phyloP scores from a whole-genome alignment of 2,888 invertebrate species.

The Melitaea athalia region DNA sequence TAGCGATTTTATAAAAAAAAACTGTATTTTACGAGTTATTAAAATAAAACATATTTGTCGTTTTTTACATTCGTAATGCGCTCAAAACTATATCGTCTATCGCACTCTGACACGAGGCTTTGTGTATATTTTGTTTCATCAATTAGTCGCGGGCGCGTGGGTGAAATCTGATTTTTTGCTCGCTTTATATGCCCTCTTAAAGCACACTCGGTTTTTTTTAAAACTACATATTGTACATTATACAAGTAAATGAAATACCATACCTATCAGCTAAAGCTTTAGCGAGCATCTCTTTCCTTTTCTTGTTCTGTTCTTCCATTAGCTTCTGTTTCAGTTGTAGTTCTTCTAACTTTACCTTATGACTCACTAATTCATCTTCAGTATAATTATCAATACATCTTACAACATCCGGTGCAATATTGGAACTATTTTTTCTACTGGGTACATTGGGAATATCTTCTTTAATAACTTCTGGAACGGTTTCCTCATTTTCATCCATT shows the following conservation, averaged over 20 bases:
- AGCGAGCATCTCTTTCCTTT: constrained; percentile 86
- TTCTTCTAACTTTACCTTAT: constrained; percentile 83
- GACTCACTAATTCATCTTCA: constrained; percentile 65
- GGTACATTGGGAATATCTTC: constrained; percentile 29
- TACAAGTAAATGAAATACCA: constrained; percentile 32
- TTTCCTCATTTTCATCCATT: constrained; percentile 40
- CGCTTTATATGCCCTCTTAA: too few relatives aligned
- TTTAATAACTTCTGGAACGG: constrained; percentile 30
- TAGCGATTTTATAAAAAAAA: too few relatives aligned
- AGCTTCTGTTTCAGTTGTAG: constrained; percentile 87
- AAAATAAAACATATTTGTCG: too few relatives aligned
- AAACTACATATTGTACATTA: not conserved
- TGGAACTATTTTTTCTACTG: constrained; percentile 48
- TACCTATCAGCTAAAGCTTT: constrained; percentile 89
- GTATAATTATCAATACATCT: constrained; percentile 63
- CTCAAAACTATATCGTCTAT: too few relatives aligned
- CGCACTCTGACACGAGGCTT: too few relatives aligned
- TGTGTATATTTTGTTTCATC: too few relatives aligned
- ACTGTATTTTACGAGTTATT: too few relatives aligned
- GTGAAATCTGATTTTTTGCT: too few relatives aligned
- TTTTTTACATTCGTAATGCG: too few relatives aligned
- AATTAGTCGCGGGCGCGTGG: too few relatives aligned
- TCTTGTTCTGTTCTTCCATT: constrained; percentile 91
- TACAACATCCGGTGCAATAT: constrained; percentile 60
- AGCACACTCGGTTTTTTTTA: too few relatives aligned